phyloP scores from a whole-genome alignment of 2,113 vertebrate species.

The Hiodon alosoides region DNA sequence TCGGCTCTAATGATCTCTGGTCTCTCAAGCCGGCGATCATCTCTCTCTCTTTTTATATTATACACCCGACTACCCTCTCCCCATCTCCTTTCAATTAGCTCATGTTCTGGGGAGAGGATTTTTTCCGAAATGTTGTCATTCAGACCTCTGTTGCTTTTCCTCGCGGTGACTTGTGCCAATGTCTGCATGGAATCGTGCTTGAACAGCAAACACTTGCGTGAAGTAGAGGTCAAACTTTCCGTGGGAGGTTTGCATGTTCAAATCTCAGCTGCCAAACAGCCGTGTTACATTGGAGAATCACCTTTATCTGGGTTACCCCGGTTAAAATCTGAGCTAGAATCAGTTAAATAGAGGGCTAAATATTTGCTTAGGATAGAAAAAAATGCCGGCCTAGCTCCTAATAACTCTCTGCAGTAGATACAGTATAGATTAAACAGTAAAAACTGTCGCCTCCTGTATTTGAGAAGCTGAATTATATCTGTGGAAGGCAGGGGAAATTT shows the following conservation, averaged over 20 bases:
- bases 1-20: conserved; percentile 37
- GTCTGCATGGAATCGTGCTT: not conserved
- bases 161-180: not conserved
- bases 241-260: not conserved
- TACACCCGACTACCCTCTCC: not conserved
- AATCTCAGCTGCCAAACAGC: not conserved
- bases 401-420: not conserved
- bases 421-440: conserved; percentile 56
- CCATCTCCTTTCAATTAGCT: conserved; percentile 3
- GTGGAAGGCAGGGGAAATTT: conserved; percentile 33
- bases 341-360: not conserved
- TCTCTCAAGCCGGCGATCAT: conserved; percentile 1
- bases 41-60: not conserved
- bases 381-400: not conserved
- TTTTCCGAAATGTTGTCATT: not conserved
- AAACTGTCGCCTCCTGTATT: conserved; percentile 35
- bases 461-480: conserved; percentile 31
- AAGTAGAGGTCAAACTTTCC: not conserved
- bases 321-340: not conserved
- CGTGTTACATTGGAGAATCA: not conserved
- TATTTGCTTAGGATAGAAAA: conserved; percentile 11
- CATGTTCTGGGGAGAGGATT: not conserved
- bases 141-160: not conserved
- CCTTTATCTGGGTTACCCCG: not conserved
- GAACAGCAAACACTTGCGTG: not conserved